Percentiles rank a stretch among this genome's conserved stretches.
These are phyloP conservation scores for Trogon melanurus DNA, from an alignment of 2,113 vertebrate genomes.

Conservation along the genomic window DNA sequence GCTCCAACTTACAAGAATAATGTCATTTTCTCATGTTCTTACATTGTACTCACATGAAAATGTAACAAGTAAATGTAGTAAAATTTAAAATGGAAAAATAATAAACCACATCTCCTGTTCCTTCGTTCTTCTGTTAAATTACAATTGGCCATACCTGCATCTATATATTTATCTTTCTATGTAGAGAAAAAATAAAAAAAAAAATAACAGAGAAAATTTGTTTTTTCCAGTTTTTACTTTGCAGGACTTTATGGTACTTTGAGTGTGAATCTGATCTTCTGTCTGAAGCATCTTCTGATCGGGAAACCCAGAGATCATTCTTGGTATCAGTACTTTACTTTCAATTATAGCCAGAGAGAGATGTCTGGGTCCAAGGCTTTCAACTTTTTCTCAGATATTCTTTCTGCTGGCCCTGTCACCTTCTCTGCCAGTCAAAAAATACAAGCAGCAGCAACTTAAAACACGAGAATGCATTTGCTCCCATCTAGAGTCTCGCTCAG, in stretches of 20 bases:
- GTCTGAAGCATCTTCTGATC: accelerated
- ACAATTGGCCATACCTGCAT: not conserved
- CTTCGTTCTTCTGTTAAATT: not conserved
- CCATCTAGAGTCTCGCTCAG: not conserved
- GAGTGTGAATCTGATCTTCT: not conserved
- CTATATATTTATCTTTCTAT: not conserved
- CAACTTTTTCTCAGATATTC: not conserved
- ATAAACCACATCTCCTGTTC: not conserved
- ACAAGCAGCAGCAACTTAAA: not conserved
- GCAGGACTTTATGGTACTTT: not conserved
- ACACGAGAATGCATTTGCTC: accelerated
- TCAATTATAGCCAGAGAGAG: not conserved
- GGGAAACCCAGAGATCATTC: not conserved
- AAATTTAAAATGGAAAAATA: not conserved
- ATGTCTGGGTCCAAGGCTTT: not conserved
- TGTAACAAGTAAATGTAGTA: not conserved
- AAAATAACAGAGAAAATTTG: not conserved
- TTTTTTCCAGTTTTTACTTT: not conserved
- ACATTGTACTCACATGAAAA: not conserved
- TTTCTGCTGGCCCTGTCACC: not conserved
- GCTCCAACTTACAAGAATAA: not conserved
- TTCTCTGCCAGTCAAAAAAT: not conserved
- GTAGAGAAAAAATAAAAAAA: not conserved
- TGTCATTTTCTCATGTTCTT: not conserved
- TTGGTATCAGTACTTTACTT: not conserved